Conservation (phyloP, 2,797 vertebrate species). For the Leuciscus waleckii region DNA sequence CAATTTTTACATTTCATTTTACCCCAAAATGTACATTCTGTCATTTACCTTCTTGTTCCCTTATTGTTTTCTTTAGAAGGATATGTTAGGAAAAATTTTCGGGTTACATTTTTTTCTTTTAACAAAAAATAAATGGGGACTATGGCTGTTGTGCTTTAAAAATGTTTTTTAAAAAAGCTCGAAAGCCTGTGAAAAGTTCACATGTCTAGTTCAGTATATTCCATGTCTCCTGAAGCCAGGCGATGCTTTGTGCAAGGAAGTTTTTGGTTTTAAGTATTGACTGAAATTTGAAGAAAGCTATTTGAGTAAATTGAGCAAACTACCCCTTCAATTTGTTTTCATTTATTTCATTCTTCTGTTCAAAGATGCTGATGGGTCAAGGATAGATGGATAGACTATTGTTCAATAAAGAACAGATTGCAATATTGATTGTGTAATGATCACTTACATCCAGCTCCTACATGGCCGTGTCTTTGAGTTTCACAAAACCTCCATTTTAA, state of each 20-base stretch:
- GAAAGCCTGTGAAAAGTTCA: neutral
- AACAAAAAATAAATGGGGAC: neutral
- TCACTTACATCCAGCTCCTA: neutral
- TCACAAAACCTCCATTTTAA: slow-evolving; percentile 15
- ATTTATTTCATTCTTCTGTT: neutral
- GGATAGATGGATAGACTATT: neutral
- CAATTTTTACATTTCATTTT: neutral
- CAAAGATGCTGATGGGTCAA: slow-evolving; percentile 12
- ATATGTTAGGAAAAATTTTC: neutral
- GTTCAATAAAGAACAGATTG: neutral
- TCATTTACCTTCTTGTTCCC: neutral
- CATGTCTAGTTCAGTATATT: neutral
- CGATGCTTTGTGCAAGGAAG: neutral
- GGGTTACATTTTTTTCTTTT: neutral
- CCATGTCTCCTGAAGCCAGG: neutral
- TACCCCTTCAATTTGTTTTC: neutral
- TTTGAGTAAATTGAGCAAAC: neutral
- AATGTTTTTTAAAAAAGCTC: too few species aligned
- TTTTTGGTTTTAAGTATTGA: neutral
- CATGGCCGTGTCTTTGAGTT: neutral
- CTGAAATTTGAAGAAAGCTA: neutral
- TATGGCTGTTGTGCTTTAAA: neutral
- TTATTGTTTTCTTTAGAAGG: neutral
- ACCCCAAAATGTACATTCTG: neutral
- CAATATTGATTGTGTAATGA: slow-evolving; percentile 23